Conservation (phyloP, 2,797 vertebrate species). For the Petrocephalus schoutedeni region DNA sequence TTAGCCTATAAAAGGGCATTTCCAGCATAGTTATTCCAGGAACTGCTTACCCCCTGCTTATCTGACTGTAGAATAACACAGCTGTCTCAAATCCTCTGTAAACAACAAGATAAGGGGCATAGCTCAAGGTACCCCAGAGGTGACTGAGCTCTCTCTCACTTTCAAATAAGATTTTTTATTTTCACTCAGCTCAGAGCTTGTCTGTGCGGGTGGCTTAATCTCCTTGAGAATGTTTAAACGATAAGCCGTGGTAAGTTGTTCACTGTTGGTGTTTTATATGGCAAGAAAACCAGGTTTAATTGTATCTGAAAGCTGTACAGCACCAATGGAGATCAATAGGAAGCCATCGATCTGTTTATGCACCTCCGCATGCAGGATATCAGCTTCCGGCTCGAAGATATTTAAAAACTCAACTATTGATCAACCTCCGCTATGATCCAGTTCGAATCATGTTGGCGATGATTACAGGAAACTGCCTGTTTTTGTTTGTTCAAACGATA, state of each 20-base stretch:
- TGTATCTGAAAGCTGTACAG: constrained; percentile 78
- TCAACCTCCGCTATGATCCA: constrained; percentile 69
- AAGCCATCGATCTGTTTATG: constrained; percentile 75
- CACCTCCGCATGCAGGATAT: constrained; percentile 73
- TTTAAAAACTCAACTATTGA: constrained; percentile 82
- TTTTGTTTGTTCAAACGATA: constrained; percentile 46
- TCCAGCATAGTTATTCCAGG: neutral
- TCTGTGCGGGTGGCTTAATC: constrained; percentile 51
- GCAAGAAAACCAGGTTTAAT: constrained; percentile 67
- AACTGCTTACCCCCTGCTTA: neutral
- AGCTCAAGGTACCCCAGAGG: neutral
- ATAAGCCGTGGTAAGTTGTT: constrained; percentile 57
- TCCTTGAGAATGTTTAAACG: constrained; percentile 54
- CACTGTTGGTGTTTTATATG: constrained; percentile 59
- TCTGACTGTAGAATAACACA: constrained; percentile 7
- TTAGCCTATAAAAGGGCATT: neutral
- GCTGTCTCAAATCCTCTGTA: neutral
- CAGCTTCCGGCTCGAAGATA: constrained; percentile 75
- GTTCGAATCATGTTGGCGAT: constrained; percentile 68
- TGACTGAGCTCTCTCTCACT: neutral
- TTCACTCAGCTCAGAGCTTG: constrained; percentile 38
- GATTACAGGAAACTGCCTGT: constrained; percentile 68
- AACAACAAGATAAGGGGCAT: constrained; percentile 11
- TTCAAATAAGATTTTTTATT: constrained; percentile 13
- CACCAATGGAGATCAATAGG: constrained; percentile 66